Evolutionary conservation across 2,113 vertebrate genomes (phyloP).

Genomic region (Sebastes schlegelii): DNA sequence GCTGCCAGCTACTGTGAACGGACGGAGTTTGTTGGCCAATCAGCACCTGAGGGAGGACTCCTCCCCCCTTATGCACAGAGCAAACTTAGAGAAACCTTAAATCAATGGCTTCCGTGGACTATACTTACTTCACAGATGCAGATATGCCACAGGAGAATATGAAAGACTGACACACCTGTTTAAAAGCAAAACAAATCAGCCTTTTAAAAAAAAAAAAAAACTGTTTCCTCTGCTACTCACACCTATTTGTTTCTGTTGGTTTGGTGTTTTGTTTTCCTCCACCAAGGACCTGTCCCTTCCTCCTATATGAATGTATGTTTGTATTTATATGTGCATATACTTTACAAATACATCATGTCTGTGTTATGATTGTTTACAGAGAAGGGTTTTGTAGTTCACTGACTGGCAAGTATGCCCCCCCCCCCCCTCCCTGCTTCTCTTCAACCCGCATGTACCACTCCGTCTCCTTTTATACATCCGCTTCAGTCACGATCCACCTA

Average conservation of each 20-base stretch:
- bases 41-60: slow-evolving; percentile 34
- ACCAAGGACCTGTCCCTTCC: slow-evolving; percentile 53
- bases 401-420: not conserved
- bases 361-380: slow-evolving; percentile 67
- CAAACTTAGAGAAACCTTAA: slow-evolving; percentile 67
- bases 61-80: slow-evolving; percentile 25
- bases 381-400: slow-evolving; percentile 26
- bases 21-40: slow-evolving; percentile 31
- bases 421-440: slow-evolving; percentile 11
- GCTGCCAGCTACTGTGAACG: slow-evolving; percentile 91
- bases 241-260: slow-evolving; percentile 44
- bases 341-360: slow-evolving; percentile 69
- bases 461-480: slow-evolving; percentile 18
- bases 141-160: slow-evolving; percentile 58
- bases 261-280: slow-evolving; percentile 43
- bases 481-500: slow-evolving; percentile 9
- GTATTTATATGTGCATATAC: slow-evolving; percentile 77
- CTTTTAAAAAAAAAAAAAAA: slow-evolving; percentile 12
- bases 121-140: slow-evolving; percentile 67
- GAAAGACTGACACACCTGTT: slow-evolving; percentile 78
- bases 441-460: slow-evolving; percentile 7
- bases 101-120: slow-evolving; percentile 78
- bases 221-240: slow-evolving; percentile 59
- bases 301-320: slow-evolving; percentile 70
- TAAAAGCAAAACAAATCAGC: slow-evolving; percentile 73